Percentiles rank a stretch among this genome's conserved stretches.
phyloP scores from a whole-genome alignment of 35 echinoderm and acorn worm species.

The Holothuria glaberrima region DNA sequence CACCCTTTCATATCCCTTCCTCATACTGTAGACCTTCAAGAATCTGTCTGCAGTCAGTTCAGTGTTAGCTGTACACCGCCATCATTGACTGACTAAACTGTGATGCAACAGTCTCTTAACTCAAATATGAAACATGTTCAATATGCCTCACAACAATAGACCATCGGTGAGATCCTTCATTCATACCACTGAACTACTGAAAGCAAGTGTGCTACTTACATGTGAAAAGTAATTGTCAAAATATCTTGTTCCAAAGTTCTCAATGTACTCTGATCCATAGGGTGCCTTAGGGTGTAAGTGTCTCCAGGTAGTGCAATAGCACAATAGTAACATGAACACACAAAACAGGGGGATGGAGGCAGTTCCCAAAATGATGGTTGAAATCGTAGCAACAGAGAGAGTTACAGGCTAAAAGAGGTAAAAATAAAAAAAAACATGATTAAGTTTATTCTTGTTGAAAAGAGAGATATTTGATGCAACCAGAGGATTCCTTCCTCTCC shows the following conservation, averaged over 20 bases:
- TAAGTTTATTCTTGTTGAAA: too few species aligned
- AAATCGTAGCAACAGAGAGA: slow-evolving; percentile 50
- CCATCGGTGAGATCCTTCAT: neutral
- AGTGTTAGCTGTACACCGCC: too few species aligned
- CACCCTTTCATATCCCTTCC: too few species aligned
- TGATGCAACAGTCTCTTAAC: too few species aligned
- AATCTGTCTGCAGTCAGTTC: too few species aligned
- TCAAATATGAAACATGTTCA: too few species aligned
- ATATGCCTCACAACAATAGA: neutral
- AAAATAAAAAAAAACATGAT: slow-evolving; percentile 2
- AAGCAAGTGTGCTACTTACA: neutral
- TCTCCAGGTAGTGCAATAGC: slow-evolving; percentile 78
- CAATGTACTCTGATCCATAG: slow-evolving; percentile 53
- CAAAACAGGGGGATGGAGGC: slow-evolving; percentile 50
- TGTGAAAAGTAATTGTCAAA: slow-evolving; percentile 52
- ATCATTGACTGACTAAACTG: too few species aligned
- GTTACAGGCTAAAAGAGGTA: slow-evolving; percentile 37
- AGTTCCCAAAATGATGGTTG: slow-evolving; percentile 19
- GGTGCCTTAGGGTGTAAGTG: slow-evolving; percentile 68
- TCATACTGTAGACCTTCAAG: too few species aligned
- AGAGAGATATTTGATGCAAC: too few species aligned
- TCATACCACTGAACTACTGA: neutral
- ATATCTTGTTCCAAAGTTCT: slow-evolving; percentile 58
- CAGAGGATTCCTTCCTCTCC: too few species aligned
- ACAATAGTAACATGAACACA: slow-evolving; percentile 47